These are phyloP conservation scores for Lynx canadensis DNA, from an alignment of 2,113 vertebrate species.

Conservation along the genomic window DNA sequence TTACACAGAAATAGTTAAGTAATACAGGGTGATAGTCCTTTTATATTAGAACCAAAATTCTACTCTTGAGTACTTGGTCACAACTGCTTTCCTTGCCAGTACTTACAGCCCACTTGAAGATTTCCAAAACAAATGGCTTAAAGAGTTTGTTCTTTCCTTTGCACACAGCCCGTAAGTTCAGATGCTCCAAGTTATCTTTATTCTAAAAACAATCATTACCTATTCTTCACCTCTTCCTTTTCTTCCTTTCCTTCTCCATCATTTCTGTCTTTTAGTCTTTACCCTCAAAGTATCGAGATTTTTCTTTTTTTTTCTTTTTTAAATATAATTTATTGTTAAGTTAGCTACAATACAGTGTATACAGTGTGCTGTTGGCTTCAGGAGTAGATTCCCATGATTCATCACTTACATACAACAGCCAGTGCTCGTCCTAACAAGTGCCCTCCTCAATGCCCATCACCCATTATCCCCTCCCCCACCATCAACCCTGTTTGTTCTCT, in stretches of 20 bases:
- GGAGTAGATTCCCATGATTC: too few relatives aligned
- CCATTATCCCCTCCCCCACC: too few relatives aligned
- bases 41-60: neutral
- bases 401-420: too few relatives aligned
- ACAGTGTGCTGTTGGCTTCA: too few relatives aligned
- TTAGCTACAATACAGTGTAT: too few relatives aligned
- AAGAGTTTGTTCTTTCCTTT: neutral
- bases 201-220: neutral
- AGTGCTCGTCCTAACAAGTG: too few relatives aligned
- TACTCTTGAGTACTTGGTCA: neutral
- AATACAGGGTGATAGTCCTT: neutral
- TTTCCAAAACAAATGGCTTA: neutral
- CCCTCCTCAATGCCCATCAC: too few relatives aligned
- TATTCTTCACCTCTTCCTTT: neutral
- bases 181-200: neutral
- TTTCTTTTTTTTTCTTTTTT: neutral
- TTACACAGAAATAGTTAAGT: neutral
- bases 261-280: neutral
- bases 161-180: rapidly evolving
- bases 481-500: too few relatives aligned
- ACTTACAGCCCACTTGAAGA: neutral
- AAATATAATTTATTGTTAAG: too few relatives aligned
- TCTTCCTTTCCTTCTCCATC: neutral
- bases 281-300: neutral
- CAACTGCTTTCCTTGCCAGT: neutral